Conservation (phyloP, 1,140 invertebrate species). For the Tetramorium simillimum region DNA sequence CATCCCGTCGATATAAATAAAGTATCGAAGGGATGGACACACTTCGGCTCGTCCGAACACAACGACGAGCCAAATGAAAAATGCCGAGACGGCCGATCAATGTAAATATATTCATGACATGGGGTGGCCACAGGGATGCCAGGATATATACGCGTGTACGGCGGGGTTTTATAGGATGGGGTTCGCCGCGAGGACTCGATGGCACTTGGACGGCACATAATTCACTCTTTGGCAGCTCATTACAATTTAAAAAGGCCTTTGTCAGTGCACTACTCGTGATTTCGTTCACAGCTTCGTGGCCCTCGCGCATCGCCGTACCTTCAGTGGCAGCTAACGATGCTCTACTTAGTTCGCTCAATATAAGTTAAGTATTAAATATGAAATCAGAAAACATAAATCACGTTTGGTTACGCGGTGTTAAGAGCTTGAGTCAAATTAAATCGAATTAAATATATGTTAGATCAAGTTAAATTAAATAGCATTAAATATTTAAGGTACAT, state of each 20-base stretch:
- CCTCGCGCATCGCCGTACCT: constrained; percentile 31
- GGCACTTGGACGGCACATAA: constrained; percentile 84
- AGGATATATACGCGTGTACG: constrained; percentile 61
- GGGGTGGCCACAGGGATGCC: constrained; percentile 79
- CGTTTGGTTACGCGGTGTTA: not conserved
- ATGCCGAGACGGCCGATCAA: constrained; percentile 85
- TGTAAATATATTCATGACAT: constrained; percentile 86
- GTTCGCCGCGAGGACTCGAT: constrained; percentile 74
- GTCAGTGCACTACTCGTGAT: constrained; percentile 76
- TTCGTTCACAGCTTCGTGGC: constrained; percentile 61
- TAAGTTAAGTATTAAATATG: not conserved
- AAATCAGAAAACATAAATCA: constrained; percentile 1
- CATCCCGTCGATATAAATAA: constrained; percentile 76
- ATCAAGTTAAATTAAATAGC: not conserved
- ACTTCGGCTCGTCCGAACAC: constrained; percentile 71
- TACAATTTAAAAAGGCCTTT: constrained; percentile 85
- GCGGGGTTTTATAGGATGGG: constrained; percentile 72
- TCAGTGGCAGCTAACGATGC: constrained; percentile 6
- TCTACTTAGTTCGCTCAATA: not conserved
- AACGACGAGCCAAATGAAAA: constrained; percentile 83
- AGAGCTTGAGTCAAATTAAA: not conserved
- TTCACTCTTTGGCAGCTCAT: constrained; percentile 86
- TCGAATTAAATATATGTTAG: not conserved
- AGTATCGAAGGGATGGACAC: constrained; percentile 73
- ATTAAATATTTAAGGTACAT: not conserved